These are phyloP conservation scores for Alaudala cheleensis DNA, from an alignment of 2,113 vertebrate species.

Conservation along the genomic window DNA sequence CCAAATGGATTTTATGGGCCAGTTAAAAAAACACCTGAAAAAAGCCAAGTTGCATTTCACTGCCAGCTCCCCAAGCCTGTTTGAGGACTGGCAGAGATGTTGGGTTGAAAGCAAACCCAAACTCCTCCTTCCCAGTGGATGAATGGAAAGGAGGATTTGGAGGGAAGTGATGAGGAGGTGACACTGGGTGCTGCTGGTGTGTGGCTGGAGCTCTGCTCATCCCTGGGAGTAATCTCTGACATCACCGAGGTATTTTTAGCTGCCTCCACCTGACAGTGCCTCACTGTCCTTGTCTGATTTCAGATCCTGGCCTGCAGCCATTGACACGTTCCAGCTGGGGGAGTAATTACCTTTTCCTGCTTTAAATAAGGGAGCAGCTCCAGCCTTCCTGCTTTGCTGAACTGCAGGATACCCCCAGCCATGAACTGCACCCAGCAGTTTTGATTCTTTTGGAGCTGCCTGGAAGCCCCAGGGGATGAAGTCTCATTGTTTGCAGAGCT, in stretches of 20 bases:
- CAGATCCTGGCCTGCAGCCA: not conserved
- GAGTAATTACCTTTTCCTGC: not conserved
- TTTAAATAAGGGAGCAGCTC: not conserved
- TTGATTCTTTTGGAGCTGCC: not conserved
- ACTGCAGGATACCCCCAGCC: not conserved
- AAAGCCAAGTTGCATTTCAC: not conserved
- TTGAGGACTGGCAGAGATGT: not conserved
- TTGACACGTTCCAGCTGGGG: not conserved
- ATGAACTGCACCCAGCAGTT: fast-evolving
- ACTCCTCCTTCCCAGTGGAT: not conserved
- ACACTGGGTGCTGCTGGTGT: not conserved
- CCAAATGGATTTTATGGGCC: not conserved
- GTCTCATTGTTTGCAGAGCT: not conserved
- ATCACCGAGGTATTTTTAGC: not conserved
- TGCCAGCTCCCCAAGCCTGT: not conserved
- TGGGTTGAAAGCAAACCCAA: not conserved
- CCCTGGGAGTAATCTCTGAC: not conserved
- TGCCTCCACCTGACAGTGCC: not conserved
- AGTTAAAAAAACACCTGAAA: not conserved
- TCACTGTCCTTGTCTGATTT: not conserved
- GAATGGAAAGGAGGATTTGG: fast-evolving
- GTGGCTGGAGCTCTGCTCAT: not conserved
- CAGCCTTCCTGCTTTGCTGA: not conserved
- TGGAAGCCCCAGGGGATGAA: not conserved
- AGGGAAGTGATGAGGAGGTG: not conserved